Base-by-base conservation (phyloP, 2,113 vertebrate genomes). In the Delphinus delphis region DNA sequence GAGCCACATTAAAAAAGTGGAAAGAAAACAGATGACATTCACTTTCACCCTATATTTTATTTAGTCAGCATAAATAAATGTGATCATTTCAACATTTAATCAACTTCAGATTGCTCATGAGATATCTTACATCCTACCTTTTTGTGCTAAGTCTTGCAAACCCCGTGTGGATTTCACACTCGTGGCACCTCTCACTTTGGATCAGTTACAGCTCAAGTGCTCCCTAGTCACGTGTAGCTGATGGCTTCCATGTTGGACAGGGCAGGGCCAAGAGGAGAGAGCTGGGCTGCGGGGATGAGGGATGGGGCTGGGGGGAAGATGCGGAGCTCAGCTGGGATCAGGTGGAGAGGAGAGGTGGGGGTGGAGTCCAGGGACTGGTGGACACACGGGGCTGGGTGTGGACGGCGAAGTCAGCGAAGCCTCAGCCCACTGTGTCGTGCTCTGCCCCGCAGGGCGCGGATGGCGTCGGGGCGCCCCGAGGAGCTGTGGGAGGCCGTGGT, bases 401-500 rank as follows among this genome's bases (percentile, higher is more conserved):
- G 23, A 14, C n/a, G 2, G 25, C 0, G 11, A 4, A 0, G 21
- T 9, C 76, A 5, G 23, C 71, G 11, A 10, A 20, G 44, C 44
- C 76, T 93, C 70, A 97, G 81, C 55, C 13, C 28, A n/a, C 31
- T 31, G 6, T 82, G 38, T 95, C 88, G 53, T 96, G 65, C 92
- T 97, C 81, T 96, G 90, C 6, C 83, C 93, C 2, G 26, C 95
- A 98, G 97, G 97, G 88, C 53, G 80, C 93, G 89, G 97, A 98
- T 98, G 98, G 98, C 98, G 0, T 99, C 88, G 98, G 99, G 98
- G 99, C 99, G 50, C 98, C 99, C 99, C 50, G 95, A 99, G 99
- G 96, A 99, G 98, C 98, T 99, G 99, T 99, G 99, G 99, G 98
- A 99, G 97, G 99, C 98, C 0, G 98, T 99, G 17, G 98, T 99